Evolutionary conservation across 2,888 invertebrate genomes (phyloP), one percentile per base, ranked within the genome.

Genomic region (Netelia fuscicornis): DNA sequence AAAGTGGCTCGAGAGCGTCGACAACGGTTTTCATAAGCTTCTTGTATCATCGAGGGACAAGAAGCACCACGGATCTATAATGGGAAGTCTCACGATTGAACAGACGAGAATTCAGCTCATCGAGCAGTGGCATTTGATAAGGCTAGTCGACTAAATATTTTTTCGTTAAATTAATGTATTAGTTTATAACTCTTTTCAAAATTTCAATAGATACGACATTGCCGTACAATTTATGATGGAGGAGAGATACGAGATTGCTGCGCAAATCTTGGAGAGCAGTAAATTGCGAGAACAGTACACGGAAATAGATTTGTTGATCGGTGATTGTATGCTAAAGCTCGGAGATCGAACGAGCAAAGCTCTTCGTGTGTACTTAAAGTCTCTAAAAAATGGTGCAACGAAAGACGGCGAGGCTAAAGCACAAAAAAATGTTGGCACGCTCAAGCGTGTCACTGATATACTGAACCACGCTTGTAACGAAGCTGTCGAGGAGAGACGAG

Each of bases 111-210:
- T 60, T n/a, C 81, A 87, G 30, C 70, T 90, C 9, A 86, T 88
- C n/a, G 74, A 86, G 13, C 89, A 90, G 76, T 90, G 89, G 88
- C 81, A 89, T 54, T 68, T 90, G 13, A 84, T 84, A 62, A 84
- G 85, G 85, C 77, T 48, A 81, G 81, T 48, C 13, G 37, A 8
- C 37, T 37, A 37, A 0, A 37, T 48, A 20, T 48, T 48, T 48
- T 48, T 48, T 11, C 13, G 3, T 48, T 48, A 13, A 48, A 13
- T 48, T 48, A 37, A 37, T 37, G 2, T 8, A 37, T 37, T 37
- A 1, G 8, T 37, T 8, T 37, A 37, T 37, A n/a, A 54, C 48
- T 54, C 2, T 54, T 23, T 10, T 17, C 10, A 8, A 52, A 8
- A 52, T n/a, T 62, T 62, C 42, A 44, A 64, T 65, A 87, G 87